Conservation (phyloP, 2,113 vertebrate genomes). For the Grammomys surdaster region DNA sequence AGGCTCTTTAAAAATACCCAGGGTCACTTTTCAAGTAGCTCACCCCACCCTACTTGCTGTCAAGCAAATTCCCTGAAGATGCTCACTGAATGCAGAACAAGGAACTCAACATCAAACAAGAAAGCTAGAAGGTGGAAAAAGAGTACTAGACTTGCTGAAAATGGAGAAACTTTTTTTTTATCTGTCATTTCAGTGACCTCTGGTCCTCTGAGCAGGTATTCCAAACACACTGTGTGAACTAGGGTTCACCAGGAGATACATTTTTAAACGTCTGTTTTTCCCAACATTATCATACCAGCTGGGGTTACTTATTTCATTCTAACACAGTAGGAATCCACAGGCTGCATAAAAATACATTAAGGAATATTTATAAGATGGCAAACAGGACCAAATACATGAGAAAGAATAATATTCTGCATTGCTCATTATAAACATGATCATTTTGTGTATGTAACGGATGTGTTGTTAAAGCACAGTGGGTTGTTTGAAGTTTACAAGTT, state of each 20-base stretch:
- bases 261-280: constrained; percentile 78
- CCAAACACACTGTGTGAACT: constrained; percentile 51
- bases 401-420: constrained; percentile 74
- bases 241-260: constrained; percentile 53
- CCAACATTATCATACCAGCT: constrained; percentile 78
- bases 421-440: constrained; percentile 86
- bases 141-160: background rate
- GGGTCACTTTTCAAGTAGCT: constrained; percentile 38
- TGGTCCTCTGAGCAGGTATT: constrained; percentile 64
- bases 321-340: constrained; percentile 74
- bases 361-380: constrained; percentile 83
- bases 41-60: background rate
- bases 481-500: constrained; percentile 88
- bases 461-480: constrained; percentile 85
- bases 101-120: background rate
- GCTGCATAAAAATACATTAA: constrained; percentile 78
- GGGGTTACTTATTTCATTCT: constrained; percentile 80
- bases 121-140: background rate
- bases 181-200: constrained; percentile 50
- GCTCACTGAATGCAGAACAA: background rate
- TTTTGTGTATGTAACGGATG: constrained; percentile 83
- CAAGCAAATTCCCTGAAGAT: background rate
- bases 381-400: constrained; percentile 82
- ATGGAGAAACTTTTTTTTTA: constrained; percentile 67
- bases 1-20: background rate